Percentiles rank a stretch among this genome's conserved stretches.
These are phyloP conservation scores for Nasua narica DNA, from an alignment of 2,797 vertebrate species.

Conservation along the genomic window DNA sequence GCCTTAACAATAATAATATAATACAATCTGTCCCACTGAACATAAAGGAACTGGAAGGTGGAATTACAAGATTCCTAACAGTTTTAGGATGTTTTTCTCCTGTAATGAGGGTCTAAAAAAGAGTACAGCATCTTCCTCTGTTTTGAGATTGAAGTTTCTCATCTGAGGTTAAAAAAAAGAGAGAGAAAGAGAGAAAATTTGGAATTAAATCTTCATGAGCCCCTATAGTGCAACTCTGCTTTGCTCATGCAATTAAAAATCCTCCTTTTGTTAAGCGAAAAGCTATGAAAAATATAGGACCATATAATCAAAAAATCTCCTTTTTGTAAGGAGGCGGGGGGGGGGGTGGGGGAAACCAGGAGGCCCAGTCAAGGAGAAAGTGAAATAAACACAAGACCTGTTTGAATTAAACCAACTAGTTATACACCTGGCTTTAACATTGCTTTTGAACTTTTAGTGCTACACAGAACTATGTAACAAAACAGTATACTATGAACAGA, in stretches of 20 bases:
- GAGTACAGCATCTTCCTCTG: neutral
- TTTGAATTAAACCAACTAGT: neutral
- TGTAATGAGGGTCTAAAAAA: neutral
- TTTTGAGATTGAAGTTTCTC: slow-evolving; percentile 7
- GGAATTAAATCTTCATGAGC: neutral
- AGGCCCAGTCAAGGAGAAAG: neutral
- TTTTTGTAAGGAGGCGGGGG: neutral
- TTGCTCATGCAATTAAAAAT: neutral
- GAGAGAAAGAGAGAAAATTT: neutral
- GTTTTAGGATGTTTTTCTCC: neutral
- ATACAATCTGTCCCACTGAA: neutral
- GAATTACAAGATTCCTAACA: slow-evolving; percentile 6
- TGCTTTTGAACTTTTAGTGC: neutral
- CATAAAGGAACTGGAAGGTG: neutral
- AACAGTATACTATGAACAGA: neutral
- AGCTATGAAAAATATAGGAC: neutral
- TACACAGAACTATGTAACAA: neutral
- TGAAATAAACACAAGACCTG: neutral
- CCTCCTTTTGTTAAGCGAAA: neutral
- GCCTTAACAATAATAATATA: neutral
- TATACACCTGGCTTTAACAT: neutral
- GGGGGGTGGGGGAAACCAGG: neutral
- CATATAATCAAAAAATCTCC: neutral
- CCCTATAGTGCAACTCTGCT: neutral
- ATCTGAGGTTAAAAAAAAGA: neutral